phyloP scores from a whole-genome alignment of 2,888 invertebrate genomes.

The Nymphalis polychloros region DNA sequence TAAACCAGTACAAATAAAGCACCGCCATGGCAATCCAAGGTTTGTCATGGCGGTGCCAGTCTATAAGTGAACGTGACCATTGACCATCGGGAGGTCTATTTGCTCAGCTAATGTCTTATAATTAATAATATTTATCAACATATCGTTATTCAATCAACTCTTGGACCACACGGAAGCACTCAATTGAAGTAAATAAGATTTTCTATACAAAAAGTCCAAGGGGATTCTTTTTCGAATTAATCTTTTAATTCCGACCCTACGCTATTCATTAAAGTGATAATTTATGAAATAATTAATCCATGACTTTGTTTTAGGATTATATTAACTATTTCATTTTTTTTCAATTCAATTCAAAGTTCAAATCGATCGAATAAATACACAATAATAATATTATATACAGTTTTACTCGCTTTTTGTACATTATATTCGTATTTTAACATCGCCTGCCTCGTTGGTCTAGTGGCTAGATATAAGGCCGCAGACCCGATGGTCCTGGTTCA shows the following conservation, averaged over 20 bases:
- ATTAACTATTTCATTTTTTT: constrained; percentile 3
- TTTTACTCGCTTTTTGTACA: no score
- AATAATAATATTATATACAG: neutral
- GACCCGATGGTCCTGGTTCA: no score
- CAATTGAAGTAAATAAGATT: constrained; percentile 74
- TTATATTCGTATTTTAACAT: no score
- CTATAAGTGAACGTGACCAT: no score
- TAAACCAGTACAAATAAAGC: no score
- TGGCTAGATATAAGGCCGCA: no score
- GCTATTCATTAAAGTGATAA: constrained; percentile 66
- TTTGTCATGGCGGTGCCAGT: no score
- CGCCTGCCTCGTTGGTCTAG: no score
- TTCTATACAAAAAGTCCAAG: constrained; percentile 68
- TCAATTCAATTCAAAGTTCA: neutral
- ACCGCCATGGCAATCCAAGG: no score
- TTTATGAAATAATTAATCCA: constrained; percentile 64
- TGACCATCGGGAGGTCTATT: no score
- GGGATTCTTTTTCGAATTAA: constrained; percentile 72
- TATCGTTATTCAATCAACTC: constrained; percentile 17
- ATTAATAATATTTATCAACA: no score
- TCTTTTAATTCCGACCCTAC: constrained; percentile 69
- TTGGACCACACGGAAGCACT: constrained; percentile 45
- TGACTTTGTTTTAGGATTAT: constrained; percentile 29
- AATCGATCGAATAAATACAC: neutral
- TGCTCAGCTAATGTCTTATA: no score